phyloP scores from a whole-genome alignment of 1,140 invertebrate genomes.

The Caenorhabditis brenneri region DNA sequence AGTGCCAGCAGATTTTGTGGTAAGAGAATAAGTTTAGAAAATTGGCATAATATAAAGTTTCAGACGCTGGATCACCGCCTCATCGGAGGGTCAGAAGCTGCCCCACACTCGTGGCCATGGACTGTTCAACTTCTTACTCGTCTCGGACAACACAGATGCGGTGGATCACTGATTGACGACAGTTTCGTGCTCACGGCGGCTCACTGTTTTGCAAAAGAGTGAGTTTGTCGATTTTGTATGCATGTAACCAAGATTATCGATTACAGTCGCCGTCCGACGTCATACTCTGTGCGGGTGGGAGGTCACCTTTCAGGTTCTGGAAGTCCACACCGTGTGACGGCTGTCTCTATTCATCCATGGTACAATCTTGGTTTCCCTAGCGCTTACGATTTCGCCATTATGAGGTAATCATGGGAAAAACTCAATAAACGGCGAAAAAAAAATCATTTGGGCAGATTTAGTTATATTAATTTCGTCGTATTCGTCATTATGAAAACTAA shows the following conservation, averaged over 20 bases:
- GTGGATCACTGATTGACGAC: constrained; percentile 44
- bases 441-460: no score
- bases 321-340: constrained; percentile 29
- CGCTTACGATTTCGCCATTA: constrained; percentile 42
- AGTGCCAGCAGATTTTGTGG: constrained; percentile 28
- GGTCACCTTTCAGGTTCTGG: constrained; percentile 36
- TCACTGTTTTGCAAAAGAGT: constrained; percentile 47
- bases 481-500: no score
- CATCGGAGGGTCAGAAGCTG: constrained; percentile 41
- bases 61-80: constrained; percentile 47
- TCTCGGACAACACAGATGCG: constrained; percentile 46
- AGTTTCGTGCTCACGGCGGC: constrained; percentile 48
- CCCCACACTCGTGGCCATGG: constrained; percentile 53
- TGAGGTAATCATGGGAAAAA: constrained; percentile 45
- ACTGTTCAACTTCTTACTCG: constrained; percentile 36
- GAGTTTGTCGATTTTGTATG: not conserved
- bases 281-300: constrained; percentile 24
- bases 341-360: constrained; percentile 42
- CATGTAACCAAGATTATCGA: not conserved
- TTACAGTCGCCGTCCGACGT: not conserved
- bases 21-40: not conserved
- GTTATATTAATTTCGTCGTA: no score
- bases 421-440: not conserved
- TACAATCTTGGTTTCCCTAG: constrained; percentile 39
- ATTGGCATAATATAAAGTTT: not conserved